Conservation (phyloP, 2,113 vertebrate species). For the Petrocephalus microphthalmus region DNA sequence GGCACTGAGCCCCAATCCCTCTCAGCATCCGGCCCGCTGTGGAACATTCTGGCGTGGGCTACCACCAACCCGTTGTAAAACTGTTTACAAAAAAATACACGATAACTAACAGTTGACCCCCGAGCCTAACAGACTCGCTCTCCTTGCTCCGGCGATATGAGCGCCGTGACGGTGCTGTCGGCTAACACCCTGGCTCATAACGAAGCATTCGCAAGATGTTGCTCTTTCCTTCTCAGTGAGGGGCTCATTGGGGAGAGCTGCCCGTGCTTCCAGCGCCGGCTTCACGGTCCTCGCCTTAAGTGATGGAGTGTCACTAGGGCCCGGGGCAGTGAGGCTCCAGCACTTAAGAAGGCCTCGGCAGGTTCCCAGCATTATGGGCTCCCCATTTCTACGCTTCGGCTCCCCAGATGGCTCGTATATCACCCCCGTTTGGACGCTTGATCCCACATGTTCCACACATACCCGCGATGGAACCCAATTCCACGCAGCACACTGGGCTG, state of each 20-base stretch:
- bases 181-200: background rate
- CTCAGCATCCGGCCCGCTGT: background rate
- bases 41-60: background rate
- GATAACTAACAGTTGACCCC: background rate
- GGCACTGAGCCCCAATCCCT: background rate
- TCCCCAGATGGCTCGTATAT: conserved; percentile 6
- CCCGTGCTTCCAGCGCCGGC: background rate
- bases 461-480: background rate
- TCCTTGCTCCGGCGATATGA: background rate
- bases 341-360: background rate
- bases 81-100: background rate
- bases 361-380: background rate
- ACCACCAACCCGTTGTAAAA: background rate
- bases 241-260: background rate
- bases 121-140: background rate
- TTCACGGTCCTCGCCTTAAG: conserved; percentile 9
- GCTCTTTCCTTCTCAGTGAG: background rate
- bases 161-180: no score
- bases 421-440: background rate
- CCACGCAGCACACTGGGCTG: background rate
- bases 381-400: background rate
- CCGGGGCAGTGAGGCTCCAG: background rate
- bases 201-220: background rate
- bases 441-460: conserved; percentile 16
- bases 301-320: background rate